Evolutionary conservation across 2,888 invertebrate species (phyloP), one percentile per base, ranked within the genome.

Genomic region (Nomada fabriciana): DNA sequence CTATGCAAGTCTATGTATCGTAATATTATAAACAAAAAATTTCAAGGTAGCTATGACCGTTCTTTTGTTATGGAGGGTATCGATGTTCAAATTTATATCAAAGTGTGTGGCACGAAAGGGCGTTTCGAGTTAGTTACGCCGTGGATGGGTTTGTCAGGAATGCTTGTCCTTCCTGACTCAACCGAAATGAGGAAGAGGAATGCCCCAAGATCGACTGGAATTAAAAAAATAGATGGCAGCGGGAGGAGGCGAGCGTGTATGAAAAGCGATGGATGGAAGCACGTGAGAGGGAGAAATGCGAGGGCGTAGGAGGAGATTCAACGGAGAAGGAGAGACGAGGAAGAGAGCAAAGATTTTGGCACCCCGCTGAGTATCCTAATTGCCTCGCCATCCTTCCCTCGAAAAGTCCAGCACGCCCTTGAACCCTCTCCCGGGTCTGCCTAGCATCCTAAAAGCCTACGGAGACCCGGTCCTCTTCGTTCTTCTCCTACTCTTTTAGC

Each of bases 311-410:
- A 87, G 86, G 76, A 83, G 80, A 76, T 76, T 57, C 53, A 68
- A 81, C 76, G 69, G 75, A 57, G 82, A 68, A 83, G 80, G 84
- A 57, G 75, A 61, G 84, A 88, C 83, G 84, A 89, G 85, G 85
- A 89, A 86, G 89, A 86, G 87, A 82, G 89, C 86, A 86, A 87
- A 89, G 89, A 92, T 92, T 92, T 93, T 91, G 93, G 93, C 92
- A 92, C 93, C 93, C 93, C 77, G 92, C 93, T 93, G 93, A 71
- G 93, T 83, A 89, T 89, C 91, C 93, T 93, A 93, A 93, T 93
- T 93, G 93, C 93, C 90, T 93, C 89, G 91, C 90, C 91, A 90
- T 90, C 89, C 87, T 89, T 89, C 87, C 88, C 88, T 85, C 86
- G 86, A 83, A 87, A 88, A 81, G 77, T 88, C 84, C 88, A 88